phyloP scores from a whole-genome alignment of 1,140 invertebrate species.

The Caenorhabditis briggsae region DNA sequence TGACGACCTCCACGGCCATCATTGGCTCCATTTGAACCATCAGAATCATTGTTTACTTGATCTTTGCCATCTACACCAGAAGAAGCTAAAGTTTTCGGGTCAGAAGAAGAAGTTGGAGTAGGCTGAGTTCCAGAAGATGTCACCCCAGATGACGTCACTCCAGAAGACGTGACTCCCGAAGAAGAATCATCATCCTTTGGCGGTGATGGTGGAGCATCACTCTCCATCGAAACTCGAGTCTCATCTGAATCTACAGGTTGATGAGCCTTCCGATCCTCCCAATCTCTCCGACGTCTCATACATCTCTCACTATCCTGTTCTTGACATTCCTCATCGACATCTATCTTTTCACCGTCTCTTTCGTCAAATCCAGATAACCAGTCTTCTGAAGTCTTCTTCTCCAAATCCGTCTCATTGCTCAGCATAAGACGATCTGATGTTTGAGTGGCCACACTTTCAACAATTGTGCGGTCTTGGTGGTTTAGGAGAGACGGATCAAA shows the following conservation, averaged over 20 bases:
- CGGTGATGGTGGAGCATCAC: not conserved
- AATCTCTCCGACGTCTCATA: not conserved
- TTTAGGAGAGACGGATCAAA: too few relatives aligned
- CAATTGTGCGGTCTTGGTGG: not conserved
- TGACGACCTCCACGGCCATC: too few relatives aligned
- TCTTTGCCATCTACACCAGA: too few relatives aligned
- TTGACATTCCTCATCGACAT: constrained; percentile 22
- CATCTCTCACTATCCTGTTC: not conserved
- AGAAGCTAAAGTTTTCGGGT: not conserved
- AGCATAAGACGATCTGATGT: not conserved
- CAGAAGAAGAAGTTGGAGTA: not conserved
- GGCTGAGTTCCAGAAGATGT: too few relatives aligned
- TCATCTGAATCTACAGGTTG: not conserved
- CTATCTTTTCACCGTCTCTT: constrained; percentile 22
- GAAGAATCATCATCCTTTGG: too few relatives aligned
- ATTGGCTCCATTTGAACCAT: too few relatives aligned
- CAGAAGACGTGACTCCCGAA: too few relatives aligned
- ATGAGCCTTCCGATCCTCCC: not conserved
- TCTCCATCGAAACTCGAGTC: constrained; percentile 8
- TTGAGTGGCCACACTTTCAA: not conserved
- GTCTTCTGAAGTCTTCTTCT: constrained; percentile 8
- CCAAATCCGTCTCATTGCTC: not conserved
- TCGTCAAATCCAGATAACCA: constrained; percentile 18
- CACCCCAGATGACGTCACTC: too few relatives aligned
- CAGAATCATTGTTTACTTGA: too few relatives aligned